These are phyloP conservation scores for Montifringilla adamsi DNA, from an alignment of 2,113 vertebrate species.

Conservation along the genomic window DNA sequence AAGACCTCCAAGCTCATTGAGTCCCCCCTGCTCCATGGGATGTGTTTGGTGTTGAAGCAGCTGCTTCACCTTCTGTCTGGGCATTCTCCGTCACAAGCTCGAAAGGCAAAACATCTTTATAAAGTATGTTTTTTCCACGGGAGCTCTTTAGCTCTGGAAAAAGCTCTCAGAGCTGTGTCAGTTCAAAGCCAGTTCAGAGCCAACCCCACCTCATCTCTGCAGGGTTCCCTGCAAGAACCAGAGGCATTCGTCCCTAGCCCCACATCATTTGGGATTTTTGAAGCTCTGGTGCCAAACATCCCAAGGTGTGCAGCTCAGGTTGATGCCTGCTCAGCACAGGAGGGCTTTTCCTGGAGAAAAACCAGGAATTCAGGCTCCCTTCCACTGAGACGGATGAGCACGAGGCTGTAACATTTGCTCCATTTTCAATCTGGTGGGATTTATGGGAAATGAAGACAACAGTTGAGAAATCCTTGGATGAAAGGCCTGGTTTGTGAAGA, in stretches of 20 bases:
- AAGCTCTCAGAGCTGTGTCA: neutral
- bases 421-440: neutral
- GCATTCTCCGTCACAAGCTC: neutral
- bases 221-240: neutral
- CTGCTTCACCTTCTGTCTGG: neutral
- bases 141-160: neutral
- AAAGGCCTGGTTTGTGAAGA: neutral
- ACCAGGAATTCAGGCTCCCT: neutral
- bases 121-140: neutral
- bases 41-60: neutral
- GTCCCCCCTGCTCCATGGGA: neutral
- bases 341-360: constrained; percentile 13
- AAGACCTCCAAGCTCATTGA: neutral
- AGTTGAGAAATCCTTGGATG: neutral
- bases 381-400: neutral
- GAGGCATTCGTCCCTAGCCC: neutral
- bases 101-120: neutral
- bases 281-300: neutral
- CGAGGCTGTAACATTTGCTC: neutral
- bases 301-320: neutral
- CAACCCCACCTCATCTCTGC: neutral
- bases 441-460: neutral
- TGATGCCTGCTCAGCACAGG: constrained; percentile 1
- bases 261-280: neutral
- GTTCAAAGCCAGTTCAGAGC: neutral